phyloP scores from a whole-genome alignment of 2,113 vertebrate genomes.

The Chaetorhynchus papuensis region DNA sequence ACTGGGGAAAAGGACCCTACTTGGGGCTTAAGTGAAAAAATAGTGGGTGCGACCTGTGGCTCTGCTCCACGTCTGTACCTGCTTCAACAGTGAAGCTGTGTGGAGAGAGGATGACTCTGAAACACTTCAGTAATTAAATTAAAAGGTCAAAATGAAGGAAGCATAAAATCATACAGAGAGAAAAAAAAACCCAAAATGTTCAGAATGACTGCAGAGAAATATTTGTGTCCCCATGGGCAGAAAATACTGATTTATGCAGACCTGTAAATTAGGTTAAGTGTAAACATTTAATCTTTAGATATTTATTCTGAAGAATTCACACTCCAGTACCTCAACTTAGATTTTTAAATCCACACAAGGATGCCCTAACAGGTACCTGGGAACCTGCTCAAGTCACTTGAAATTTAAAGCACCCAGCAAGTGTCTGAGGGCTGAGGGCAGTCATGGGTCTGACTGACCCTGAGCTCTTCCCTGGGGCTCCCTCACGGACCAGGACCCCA shows the following conservation, averaged over 20 bases:
- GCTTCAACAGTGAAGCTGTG: neutral
- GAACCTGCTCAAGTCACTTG: neutral
- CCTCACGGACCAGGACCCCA: neutral
- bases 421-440: neutral
- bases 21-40: neutral
- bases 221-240: neutral
- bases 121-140: neutral
- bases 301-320: neutral
- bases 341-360: neutral
- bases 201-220: neutral
- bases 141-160: neutral
- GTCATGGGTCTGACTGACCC: neutral
- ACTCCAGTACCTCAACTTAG: neutral
- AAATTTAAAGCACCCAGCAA: neutral
- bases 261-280: neutral
- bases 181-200: neutral
- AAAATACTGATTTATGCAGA: neutral
- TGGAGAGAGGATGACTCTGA: neutral
- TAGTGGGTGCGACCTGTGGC: neutral
- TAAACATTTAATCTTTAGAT: neutral
- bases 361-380: neutral
- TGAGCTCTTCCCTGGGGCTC: neutral
- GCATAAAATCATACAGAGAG: neutral
- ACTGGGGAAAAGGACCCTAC: neutral
- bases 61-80: neutral